Base-by-base conservation (phyloP, 2,797 vertebrate genomes). In the Silurus lanzhouensis region DNA sequence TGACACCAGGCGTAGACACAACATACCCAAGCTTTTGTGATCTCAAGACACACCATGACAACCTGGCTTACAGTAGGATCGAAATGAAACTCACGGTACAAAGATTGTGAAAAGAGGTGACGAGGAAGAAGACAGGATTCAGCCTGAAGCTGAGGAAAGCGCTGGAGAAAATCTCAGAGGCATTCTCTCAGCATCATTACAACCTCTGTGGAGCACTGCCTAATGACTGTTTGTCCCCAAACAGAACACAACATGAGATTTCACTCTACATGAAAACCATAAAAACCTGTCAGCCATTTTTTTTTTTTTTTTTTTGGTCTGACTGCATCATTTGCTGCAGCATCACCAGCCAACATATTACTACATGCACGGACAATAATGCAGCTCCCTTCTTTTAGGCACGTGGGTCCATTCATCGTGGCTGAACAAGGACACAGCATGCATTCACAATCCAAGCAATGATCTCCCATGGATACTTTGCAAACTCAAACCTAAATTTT, bases 251-350 rank as follows among this genome's bases (percentile, higher is more conserved):
- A 58, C 44, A 31, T 55, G 44, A 75, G 17, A 48, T 27, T 13
- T 27, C 48, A 68, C 61, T 61, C 44, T 61, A 57, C n/a, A 80
- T 10, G 27, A 20, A 31, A 19, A 27, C 19, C 5, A 22, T 27
- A 71, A 46, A 66, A 57, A 82, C 25, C 74, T 48, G 19, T 63
- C 20, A 75, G 77, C 81, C 81, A 86, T 84, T 86, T 85, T 61
- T 87, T 82, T 52, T 17, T 82, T 52, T 17, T 6, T 52, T 6
- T 52, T 7, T 9, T 4, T 38, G 38, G 48, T 52, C 48, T 7
- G 48, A 52, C 66, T 27, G 48, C n/a, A 57, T 55, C 82, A 55
- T 75, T 52, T 70, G 67, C 61, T 77, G 44, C 67, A 77, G 55
- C 70, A 77, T 55, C 61, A 52, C 71, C 68, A 77, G 46, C 70